Conservation (phyloP, 2,113 vertebrate genomes). For the Oncorhynchus mykiss region DNA sequence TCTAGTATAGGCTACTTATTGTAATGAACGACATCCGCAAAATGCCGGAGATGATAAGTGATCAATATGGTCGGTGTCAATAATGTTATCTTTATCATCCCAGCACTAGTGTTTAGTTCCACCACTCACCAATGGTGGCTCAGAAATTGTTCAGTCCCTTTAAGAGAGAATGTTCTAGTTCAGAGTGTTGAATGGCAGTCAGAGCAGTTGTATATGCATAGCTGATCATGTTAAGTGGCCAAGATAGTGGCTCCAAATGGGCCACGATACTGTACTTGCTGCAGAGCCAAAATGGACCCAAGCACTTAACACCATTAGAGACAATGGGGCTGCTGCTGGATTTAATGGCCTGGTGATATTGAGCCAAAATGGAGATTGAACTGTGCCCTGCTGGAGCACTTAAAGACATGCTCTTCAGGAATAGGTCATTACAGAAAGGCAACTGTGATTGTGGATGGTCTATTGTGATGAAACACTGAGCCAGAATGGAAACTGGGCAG, state of each 20-base stretch:
- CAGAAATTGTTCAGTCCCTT: neutral
- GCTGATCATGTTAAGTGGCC: slow-evolving; percentile 47
- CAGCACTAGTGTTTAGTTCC: neutral
- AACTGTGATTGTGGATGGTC: slow-evolving; percentile 46
- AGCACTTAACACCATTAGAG: slow-evolving; percentile 67
- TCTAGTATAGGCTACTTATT: too few relatives aligned
- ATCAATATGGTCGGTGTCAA: too few relatives aligned
- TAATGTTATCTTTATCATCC: neutral
- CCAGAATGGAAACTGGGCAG: slow-evolving; percentile 47
- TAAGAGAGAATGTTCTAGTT: neutral
- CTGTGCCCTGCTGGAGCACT: slow-evolving; percentile 44
- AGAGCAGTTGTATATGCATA: slow-evolving; percentile 45
- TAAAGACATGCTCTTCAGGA: slow-evolving; percentile 50
- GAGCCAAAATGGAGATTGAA: slow-evolving; percentile 51
- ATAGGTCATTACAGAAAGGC: slow-evolving; percentile 37
- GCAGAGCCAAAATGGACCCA: slow-evolving; percentile 32
- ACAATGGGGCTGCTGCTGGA: slow-evolving; percentile 54
- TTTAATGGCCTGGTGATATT: slow-evolving; percentile 47
- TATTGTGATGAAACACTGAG: slow-evolving; percentile 34
- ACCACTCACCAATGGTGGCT: neutral
- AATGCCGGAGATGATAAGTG: too few relatives aligned
- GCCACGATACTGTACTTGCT: slow-evolving; percentile 21
- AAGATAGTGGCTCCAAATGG: slow-evolving; percentile 47
- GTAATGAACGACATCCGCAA: too few relatives aligned
- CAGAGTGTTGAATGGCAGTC: neutral